These are phyloP conservation scores for Oscheius sp. DNA, from an alignment of 2,888 invertebrate genomes.

Conservation along the genomic window DNA sequence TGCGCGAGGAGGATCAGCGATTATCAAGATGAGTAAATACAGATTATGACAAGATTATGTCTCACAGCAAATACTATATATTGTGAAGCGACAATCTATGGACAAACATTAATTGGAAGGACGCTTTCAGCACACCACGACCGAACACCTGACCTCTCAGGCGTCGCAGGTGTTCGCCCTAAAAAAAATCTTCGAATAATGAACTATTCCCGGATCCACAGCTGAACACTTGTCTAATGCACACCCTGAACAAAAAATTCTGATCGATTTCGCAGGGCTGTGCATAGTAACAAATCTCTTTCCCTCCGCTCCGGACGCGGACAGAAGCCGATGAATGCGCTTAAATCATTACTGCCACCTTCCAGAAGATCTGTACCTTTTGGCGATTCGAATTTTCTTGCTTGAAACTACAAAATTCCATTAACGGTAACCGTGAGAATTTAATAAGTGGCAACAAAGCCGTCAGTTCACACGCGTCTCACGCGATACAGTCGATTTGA, in stretches of 20 bases:
- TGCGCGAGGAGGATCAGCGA: slow-evolving; percentile 13
- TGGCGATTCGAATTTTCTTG: no score
- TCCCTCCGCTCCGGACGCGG: no score
- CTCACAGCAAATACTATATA: slow-evolving; percentile 28
- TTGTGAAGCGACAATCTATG: slow-evolving; percentile 13
- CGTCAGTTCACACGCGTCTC: no score
- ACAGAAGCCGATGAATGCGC: no score
- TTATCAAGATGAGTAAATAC: slow-evolving; percentile 33
- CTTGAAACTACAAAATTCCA: no score
- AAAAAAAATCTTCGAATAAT: not conserved
- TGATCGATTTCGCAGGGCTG: no score
- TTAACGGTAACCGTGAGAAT: no score
- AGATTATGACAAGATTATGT: slow-evolving; percentile 33
- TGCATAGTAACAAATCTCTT: no score
- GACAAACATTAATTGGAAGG: not conserved
- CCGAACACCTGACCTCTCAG: not conserved
- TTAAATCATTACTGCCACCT: no score
- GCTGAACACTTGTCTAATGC: not conserved
- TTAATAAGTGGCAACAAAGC: no score
- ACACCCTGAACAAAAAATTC: not conserved
- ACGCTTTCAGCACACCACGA: not conserved
- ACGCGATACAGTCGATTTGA: no score
- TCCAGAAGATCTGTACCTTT: no score
- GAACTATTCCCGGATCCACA: not conserved
- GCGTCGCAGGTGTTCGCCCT: not conserved